Evolutionary conservation across 2,888 invertebrate species (phyloP).

Genomic region (Horisme vitalbata): DNA sequence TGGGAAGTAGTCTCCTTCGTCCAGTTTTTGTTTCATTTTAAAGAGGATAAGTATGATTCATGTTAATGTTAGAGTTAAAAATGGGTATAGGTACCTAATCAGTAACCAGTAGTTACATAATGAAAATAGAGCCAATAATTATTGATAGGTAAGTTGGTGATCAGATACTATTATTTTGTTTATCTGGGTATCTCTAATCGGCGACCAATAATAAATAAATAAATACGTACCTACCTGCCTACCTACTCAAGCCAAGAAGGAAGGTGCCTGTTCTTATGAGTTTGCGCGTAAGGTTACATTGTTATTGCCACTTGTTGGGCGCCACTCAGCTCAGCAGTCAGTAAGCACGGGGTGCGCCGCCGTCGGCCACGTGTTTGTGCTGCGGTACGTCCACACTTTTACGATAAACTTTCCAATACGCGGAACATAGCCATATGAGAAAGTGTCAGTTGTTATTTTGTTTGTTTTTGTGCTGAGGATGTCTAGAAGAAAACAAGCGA

Average conservation of each 20-base stretch:
- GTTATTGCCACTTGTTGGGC: constrained; percentile 82
- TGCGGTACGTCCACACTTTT: constrained; percentile 40
- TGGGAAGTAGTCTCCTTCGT: no score
- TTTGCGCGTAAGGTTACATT: constrained; percentile 74
- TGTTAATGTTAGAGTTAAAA: no score
- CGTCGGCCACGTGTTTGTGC: constrained; percentile 54
- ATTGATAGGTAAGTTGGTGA: no score
- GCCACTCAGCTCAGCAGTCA: constrained; percentile 74
- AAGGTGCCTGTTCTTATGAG: constrained; percentile 49
- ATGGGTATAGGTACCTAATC: no score
- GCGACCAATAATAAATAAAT: constrained; percentile 41
- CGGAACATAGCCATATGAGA: constrained; percentile 1
- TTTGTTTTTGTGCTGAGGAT: constrained; percentile 53
- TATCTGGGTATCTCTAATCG: no score
- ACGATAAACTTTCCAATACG: constrained; percentile 58
- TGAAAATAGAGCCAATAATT: no score
- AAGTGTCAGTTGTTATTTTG: constrained; percentile 10
- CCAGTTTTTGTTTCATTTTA: no score
- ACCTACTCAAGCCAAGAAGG: no score
- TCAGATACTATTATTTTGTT: no score
- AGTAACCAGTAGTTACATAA: no score
- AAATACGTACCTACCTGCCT: no score
- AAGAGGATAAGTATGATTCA: no score
- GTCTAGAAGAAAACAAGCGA: constrained; percentile 88
- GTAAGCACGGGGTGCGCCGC: constrained; percentile 71